A percentile compares a stretch with the other conserved stretches of the same genome.
Evolutionary conservation across 2,113 vertebrate species (phyloP).

Genomic region (Capra hircus): DNA sequence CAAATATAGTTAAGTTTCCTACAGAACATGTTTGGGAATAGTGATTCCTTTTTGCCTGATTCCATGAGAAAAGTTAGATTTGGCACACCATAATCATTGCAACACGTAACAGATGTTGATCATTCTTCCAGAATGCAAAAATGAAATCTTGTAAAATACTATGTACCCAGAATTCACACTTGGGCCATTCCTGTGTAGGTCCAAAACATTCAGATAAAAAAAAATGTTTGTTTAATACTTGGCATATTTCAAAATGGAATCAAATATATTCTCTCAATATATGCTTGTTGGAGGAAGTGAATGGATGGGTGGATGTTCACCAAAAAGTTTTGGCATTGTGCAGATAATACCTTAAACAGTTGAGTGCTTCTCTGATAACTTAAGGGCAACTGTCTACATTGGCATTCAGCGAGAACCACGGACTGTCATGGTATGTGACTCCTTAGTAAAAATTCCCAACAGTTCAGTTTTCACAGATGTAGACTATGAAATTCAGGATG

Average conservation of each 20-base stretch:
- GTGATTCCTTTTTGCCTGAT: constrained; percentile 6
- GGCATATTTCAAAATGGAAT: not conserved
- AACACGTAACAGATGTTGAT: not conserved
- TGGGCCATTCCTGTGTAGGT: not conserved
- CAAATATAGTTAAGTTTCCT: not conserved
- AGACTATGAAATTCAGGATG: not conserved
- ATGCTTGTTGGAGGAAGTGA: not conserved
- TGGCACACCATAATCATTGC: not conserved
- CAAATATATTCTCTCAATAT: not conserved
- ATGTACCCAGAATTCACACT: not conserved
- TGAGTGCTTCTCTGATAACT: not conserved
- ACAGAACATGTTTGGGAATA: not conserved
- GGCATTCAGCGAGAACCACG: not conserved
- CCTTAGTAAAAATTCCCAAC: not conserved
- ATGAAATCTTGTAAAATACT: not conserved
- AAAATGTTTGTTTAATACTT: not conserved
- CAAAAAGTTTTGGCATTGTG: not conserved
- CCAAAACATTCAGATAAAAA: not conserved
- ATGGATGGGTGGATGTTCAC: not conserved
- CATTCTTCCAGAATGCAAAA: constrained; percentile 23
- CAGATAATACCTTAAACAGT: not conserved
- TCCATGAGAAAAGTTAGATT: constrained; percentile 25
- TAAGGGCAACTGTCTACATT: not conserved
- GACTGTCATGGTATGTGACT: not conserved
- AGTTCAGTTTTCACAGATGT: not conserved